Conservation (phyloP, 1,140 invertebrate genomes). For the Oncopodura yosiiana region DNA sequence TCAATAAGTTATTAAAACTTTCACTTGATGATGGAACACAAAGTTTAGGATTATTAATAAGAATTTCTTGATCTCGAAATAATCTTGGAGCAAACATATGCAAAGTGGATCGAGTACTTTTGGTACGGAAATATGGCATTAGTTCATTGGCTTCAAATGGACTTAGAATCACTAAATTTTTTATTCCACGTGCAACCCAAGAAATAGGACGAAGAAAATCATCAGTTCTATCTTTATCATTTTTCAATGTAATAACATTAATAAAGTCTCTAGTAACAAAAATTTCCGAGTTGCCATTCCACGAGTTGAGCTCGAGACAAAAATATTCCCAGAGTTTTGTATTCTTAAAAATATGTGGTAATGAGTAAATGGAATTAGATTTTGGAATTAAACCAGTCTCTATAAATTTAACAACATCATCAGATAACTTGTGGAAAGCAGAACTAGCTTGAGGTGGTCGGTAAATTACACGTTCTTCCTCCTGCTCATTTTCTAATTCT, state of each 20-base stretch:
- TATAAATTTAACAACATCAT: not conserved
- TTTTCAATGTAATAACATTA: not conserved
- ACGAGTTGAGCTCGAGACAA: not conserved
- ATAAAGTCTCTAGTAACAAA: constrained; percentile 5
- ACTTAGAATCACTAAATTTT: constrained; percentile 5
- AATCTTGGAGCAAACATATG: constrained; percentile 16
- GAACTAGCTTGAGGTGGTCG: constrained; percentile 5
- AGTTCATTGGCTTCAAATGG: constrained; percentile 7
- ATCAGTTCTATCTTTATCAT: no score
- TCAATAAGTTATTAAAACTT: no score
- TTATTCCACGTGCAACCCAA: not conserved
- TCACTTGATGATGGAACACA: not conserved
- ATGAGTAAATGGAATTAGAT: not conserved
- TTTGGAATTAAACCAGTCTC: not conserved
- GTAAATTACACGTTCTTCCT: constrained; percentile 3
- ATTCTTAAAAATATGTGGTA: not conserved
- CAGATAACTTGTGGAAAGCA: not conserved
- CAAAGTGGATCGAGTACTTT: not conserved
- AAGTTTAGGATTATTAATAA: constrained; percentile 3
- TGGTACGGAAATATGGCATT: not conserved
- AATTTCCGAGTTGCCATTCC: not conserved
- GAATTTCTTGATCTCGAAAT: constrained; percentile 3
- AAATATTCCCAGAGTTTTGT: not conserved
- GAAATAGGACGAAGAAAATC: no score
- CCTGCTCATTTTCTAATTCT: constrained; percentile 24